Conservation (phyloP, 2,888 invertebrate genomes). For the Xylota sylvarum region DNA sequence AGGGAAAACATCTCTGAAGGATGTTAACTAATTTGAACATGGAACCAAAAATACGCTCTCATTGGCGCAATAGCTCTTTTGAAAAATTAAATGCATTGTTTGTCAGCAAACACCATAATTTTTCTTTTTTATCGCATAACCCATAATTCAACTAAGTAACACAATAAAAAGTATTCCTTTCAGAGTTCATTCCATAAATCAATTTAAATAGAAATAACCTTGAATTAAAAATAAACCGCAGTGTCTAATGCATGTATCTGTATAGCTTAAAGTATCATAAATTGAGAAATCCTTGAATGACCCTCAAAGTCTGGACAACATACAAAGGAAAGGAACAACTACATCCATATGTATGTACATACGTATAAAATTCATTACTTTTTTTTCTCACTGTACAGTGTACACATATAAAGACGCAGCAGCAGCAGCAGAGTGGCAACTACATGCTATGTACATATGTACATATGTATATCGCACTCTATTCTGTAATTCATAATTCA, state of each 20-base stretch:
- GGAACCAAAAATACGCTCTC: background rate
- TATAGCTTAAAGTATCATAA: conserved; percentile 9
- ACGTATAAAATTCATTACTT: background rate
- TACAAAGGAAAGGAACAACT: conserved; percentile 1
- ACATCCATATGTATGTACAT: background rate
- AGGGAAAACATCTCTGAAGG: background rate
- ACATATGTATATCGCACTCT: background rate
- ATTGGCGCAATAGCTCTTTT: background rate
- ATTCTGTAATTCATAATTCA: conserved; percentile 14
- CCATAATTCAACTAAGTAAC: background rate
- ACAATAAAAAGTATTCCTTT: background rate
- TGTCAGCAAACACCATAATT: background rate
- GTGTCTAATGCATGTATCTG: background rate
- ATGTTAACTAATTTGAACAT: background rate
- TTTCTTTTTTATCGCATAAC: background rate
- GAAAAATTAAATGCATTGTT: background rate
- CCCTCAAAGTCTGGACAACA: conserved; percentile 15
- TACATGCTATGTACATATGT: background rate
- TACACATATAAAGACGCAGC: conserved; percentile 5
- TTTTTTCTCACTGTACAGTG: too few relatives aligned
- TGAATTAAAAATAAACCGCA: conserved; percentile 28
- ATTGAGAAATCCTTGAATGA: conserved; percentile 36
- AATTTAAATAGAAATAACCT: conserved; percentile 32
- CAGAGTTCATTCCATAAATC: conserved; percentile 11
- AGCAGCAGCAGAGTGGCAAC: background rate